Percentiles rank a stretch among this genome's conserved stretches.
Evolutionary conservation across 2,797 vertebrate genomes (phyloP).

Genomic region (Microctenopoma steveboyesi): DNA sequence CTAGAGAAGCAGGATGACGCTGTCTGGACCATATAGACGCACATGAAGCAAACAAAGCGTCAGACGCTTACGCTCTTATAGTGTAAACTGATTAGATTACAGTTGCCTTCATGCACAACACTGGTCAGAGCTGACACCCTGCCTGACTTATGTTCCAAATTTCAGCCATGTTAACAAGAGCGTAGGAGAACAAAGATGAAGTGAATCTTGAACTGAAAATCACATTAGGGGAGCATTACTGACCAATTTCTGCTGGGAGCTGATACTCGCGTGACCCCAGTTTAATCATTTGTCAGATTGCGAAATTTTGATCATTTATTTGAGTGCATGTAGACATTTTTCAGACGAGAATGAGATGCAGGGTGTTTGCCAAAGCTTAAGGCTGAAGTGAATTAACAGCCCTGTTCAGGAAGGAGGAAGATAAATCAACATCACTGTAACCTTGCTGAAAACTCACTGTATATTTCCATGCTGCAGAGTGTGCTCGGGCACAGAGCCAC

Average conservation of each 20-base stretch:
- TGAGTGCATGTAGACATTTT: slow-evolving; percentile 39
- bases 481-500: slow-evolving; percentile 46
- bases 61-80: too few species aligned
- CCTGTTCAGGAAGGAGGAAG: slow-evolving; percentile 45
- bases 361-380: slow-evolving; percentile 40
- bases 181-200: slow-evolving; percentile 15
- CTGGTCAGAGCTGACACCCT: background rate
- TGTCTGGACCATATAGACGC: too few species aligned
- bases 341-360: slow-evolving; percentile 37
- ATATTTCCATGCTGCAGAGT: slow-evolving; percentile 33
- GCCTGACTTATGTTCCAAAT: slow-evolving; percentile 3
- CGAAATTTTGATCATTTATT: slow-evolving; percentile 42
- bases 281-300: slow-evolving; percentile 41
- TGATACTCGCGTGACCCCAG: slow-evolving; percentile 24
- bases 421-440: slow-evolving; percentile 56
- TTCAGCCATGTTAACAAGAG: background rate
- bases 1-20: too few species aligned
- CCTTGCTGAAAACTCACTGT: slow-evolving; percentile 45
- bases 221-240: slow-evolving; percentile 9
- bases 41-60: too few species aligned
- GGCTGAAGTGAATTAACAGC: slow-evolving; percentile 40
- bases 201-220: slow-evolving; percentile 24
- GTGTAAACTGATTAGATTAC: background rate
- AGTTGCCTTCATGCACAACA: too few species aligned
- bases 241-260: slow-evolving; percentile 5